Evolutionary conservation across 2,888 invertebrate species (phyloP), one percentile per base, ranked within the genome.

Genomic region (Chaitophorus viminalis): DNA sequence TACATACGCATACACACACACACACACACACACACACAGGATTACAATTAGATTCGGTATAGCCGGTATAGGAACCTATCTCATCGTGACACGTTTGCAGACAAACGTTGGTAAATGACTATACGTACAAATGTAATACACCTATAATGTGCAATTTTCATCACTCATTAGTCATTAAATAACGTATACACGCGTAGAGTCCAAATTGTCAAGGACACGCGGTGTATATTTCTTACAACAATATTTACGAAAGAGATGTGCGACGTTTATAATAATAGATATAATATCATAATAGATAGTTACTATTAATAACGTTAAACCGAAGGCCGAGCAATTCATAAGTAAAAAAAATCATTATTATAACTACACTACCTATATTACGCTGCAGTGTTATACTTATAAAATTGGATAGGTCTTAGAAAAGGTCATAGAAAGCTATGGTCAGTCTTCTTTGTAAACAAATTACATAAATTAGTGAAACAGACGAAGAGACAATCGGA

Each of bases 151-250:
- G 68, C 70, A 46, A 82, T 82, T 82, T 82, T 70, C 46, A 52
- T 46, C 70, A 25, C 81, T 65, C n/a, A 46, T 82, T 46, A 70
- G 81, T 65, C n/a, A 46, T 82, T 46, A 70, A 70, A 70, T 82
- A 81, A 82, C 29, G 5, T 18, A 25, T 9, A 25, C 8, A 68
- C 70, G 31, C 33, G 25, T 31, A 65, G 18, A 82, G 29, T 81
- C 25, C 68, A 21, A 82, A 82, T 74, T n/a, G 17, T 74, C 82
- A 82, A 82, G 72, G 82, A 82, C 74, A 36, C n/a, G 3, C n/a
- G n/a, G n/a, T 11, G 11, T 60, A 46, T 14, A 74, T 74, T 70
- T 17, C 70, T 70, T 11, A 70, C 29, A 31, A 70, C 14, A 1
- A 70, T 74, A 70, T 74, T 74, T 74, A 36, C 31, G 74, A 76